These are phyloP conservation scores for Rhinophrynus dorsalis DNA, from an alignment of 2,797 vertebrate genomes.

Conservation along the genomic window DNA sequence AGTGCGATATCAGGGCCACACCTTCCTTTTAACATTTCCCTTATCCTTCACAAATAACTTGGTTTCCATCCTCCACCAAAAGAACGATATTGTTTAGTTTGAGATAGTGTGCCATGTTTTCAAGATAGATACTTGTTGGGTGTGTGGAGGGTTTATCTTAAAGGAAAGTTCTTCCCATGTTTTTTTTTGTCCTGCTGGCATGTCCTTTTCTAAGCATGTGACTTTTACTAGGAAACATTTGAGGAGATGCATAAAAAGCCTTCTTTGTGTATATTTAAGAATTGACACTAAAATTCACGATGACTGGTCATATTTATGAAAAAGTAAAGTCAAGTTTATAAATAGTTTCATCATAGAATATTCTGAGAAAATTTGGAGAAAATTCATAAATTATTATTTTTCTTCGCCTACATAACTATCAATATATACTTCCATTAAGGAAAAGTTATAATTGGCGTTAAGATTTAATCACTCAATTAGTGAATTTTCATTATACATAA, in stretches of 20 bases:
- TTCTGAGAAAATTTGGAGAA: no score
- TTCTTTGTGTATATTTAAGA: no score
- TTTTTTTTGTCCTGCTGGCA: constrained; percentile 3
- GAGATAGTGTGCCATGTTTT: constrained; percentile 55
- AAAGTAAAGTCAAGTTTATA: no score
- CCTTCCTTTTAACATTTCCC: constrained; percentile 14
- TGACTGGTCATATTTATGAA: no score
- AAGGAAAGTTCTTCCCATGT: constrained; percentile 10
- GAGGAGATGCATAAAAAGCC: no score
- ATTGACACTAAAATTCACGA: no score
- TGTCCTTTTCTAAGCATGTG: background rate
- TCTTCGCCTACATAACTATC: background rate
- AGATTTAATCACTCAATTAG: background rate
- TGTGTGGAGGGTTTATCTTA: constrained; percentile 33
- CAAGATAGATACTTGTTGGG: constrained; percentile 56
- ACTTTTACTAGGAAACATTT: background rate
- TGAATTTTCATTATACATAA: background rate
- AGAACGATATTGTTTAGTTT: constrained; percentile 60
- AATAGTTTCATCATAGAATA: no score
- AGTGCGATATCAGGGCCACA: constrained; percentile 13
- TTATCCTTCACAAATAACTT: constrained; percentile 23
- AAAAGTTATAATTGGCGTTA: no score
- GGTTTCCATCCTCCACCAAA: constrained; percentile 48
- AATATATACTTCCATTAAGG: no score
- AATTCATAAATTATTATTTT: no score